Base-by-base conservation (phyloP, 2,888 invertebrate genomes). In the Idaea straminata region DNA sequence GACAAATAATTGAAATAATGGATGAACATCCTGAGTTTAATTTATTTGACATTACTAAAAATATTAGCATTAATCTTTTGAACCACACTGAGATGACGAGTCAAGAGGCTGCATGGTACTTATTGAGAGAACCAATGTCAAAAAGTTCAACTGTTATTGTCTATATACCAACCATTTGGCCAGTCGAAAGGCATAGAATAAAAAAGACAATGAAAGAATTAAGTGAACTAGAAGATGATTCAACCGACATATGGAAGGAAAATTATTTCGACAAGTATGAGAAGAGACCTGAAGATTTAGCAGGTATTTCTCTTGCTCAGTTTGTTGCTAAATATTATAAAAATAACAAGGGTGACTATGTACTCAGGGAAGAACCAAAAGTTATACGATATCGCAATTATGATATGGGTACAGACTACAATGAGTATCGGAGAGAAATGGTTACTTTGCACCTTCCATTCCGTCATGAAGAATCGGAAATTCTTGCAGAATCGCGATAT, bases 191-290 rank as follows among this genome's bases (percentile, higher is more conserved):
- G 7, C 59, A 59, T 0, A 61, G 63, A 59, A 64, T 66, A 10
- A 61, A 25, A 15, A 69, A 85, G 74, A 76, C 79, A 16, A 34
- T 67, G 64, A 78, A 81, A 67, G 75, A 83, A 74, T 70, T 81
- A 3, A 25, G 25, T 25, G 25, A 25, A 66, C 6, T 57, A 3
- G 77, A 74, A 7, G 82, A 78, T 62, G 75, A 82, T 69, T 70
- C 63, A 15, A 75, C 71, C 0, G 73, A 87, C 61, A 71, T 87
- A 57, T 86, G 86, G 84, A 84, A 79, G 62, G 79, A 84, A 69
- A 79, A 84, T 71, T 82, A 79, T 74, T 79, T 83, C 64, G 81
- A 84, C 10, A 82, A 82, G 66, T 86, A 88, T 67, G 76, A 86
- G 67, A 75, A 79, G 65, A 68, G 85, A 69, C 84, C 83, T 35